These are phyloP conservation scores for Molorchus minor DNA, from an alignment of 2,888 invertebrate genomes.

Conservation along the genomic window DNA sequence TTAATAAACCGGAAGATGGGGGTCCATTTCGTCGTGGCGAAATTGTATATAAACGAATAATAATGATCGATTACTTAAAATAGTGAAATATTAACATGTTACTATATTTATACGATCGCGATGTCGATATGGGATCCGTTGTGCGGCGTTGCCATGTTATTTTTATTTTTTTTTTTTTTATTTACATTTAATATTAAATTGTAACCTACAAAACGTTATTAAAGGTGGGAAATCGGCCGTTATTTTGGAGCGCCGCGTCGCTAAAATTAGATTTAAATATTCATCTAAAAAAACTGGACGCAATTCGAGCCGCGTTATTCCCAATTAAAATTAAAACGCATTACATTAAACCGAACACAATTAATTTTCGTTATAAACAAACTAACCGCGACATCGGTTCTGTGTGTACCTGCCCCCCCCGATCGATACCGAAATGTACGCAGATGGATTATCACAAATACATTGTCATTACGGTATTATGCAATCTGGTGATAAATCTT, in stretches of 20 bases:
- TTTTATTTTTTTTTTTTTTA: too few relatives aligned
- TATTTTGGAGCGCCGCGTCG: neutral
- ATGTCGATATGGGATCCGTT: too few relatives aligned
- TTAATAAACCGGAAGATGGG: too few relatives aligned
- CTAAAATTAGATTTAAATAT: neutral
- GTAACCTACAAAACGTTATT: too few relatives aligned
- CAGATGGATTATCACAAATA: slow-evolving; percentile 13
- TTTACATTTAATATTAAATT: too few relatives aligned
- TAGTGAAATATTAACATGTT: too few relatives aligned
- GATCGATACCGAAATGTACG: slow-evolving; percentile 9
- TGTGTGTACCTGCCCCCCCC: slow-evolving; percentile 1
- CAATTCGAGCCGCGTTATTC: neutral
- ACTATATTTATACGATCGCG: too few relatives aligned
- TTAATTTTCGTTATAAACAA: slow-evolving; percentile 14
- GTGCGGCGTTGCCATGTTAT: too few relatives aligned
- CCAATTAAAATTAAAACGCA: slow-evolving; percentile 6
- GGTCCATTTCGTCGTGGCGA: too few relatives aligned
- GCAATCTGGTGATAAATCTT: slow-evolving; percentile 1
- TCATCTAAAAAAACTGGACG: neutral
- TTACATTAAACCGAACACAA: neutral
- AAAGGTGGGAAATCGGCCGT: too few relatives aligned
- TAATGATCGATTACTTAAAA: too few relatives aligned
- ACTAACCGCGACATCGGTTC: slow-evolving; percentile 5
- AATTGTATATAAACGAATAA: too few relatives aligned
- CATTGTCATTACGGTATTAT: slow-evolving; percentile 11